Conservation (phyloP, 2,113 vertebrate genomes). For the Ceyx melanurus region DNA sequence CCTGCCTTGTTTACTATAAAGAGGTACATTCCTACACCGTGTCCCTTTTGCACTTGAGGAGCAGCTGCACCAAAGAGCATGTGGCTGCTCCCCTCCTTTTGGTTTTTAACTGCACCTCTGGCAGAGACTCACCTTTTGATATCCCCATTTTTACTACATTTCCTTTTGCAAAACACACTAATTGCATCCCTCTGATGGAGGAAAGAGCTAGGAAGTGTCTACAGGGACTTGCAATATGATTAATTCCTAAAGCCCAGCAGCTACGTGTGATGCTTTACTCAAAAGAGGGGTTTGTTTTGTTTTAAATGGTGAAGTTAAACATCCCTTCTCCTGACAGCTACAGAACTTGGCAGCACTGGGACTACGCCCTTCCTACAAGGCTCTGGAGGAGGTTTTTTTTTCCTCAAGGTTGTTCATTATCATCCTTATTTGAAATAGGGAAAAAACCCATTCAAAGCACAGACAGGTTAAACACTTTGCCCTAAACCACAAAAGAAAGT, state of each 20-base stretch:
- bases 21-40: not conserved
- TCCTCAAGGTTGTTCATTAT: not conserved
- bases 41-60: not conserved
- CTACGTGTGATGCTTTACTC: not conserved
- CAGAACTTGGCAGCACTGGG: not conserved
- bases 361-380: not conserved
- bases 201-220: rapidly evolving
- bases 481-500: not conserved
- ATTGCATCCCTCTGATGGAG: not conserved
- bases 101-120: not conserved
- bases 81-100: not conserved
- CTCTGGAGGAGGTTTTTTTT: not conserved
- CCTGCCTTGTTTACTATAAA: not conserved
- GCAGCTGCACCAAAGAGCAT: not conserved
- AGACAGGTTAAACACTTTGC: not conserved
- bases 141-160: not conserved
- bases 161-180: not conserved
- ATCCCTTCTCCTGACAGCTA: not conserved
- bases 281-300: not conserved
- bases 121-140: not conserved
- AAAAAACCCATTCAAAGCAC: not conserved
- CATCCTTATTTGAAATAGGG: not conserved
- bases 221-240: not conserved
- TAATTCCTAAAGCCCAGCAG: not conserved
- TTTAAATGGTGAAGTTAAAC: not conserved